These are phyloP conservation scores for Dysidea cf. avara DNA, from an alignment of 37 sponge, comb jelly and placozoan genomes.

Conservation along the genomic window DNA sequence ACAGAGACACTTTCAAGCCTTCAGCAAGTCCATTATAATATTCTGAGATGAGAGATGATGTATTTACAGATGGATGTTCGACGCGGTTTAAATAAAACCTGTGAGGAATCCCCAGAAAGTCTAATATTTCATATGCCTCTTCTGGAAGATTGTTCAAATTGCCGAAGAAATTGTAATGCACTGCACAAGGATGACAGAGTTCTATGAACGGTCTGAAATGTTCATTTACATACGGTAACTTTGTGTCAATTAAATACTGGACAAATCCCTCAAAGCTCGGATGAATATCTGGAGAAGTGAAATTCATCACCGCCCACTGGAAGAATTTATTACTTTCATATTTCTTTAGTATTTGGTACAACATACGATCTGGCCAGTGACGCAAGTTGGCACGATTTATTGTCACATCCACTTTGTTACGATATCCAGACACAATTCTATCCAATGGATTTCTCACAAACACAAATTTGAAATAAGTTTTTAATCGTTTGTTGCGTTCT, in stretches of 20 bases:
- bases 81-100: too few relatives aligned
- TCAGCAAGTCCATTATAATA: too few relatives aligned
- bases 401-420: slow-evolving; percentile 36
- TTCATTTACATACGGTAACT: slow-evolving; percentile 9
- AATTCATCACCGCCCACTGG: slow-evolving; percentile 16
- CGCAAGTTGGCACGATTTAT: neutral
- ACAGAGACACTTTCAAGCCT: too few relatives aligned
- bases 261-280: slow-evolving; percentile 38
- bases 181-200: slow-evolving; percentile 52
- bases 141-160: slow-evolving; percentile 38
- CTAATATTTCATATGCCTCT: too few relatives aligned
- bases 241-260: slow-evolving; percentile 16
- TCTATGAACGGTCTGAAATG: slow-evolving; percentile 47
- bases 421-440: slow-evolving; percentile 44
- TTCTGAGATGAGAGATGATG: too few relatives aligned
- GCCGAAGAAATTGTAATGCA: slow-evolving; percentile 39
- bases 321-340: slow-evolving; percentile 5
- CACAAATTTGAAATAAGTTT: slow-evolving; percentile 47
- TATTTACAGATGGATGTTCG: too few relatives aligned
- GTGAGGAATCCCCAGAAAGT: too few relatives aligned
- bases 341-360: slow-evolving; percentile 9
- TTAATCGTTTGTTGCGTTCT: slow-evolving; percentile 8
- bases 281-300: neutral
- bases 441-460: slow-evolving; percentile 64
- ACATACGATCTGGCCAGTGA: slow-evolving; percentile 9